Base-by-base conservation (phyloP, 2,888 invertebrate species). In the Cheiracanthium punctorium region DNA sequence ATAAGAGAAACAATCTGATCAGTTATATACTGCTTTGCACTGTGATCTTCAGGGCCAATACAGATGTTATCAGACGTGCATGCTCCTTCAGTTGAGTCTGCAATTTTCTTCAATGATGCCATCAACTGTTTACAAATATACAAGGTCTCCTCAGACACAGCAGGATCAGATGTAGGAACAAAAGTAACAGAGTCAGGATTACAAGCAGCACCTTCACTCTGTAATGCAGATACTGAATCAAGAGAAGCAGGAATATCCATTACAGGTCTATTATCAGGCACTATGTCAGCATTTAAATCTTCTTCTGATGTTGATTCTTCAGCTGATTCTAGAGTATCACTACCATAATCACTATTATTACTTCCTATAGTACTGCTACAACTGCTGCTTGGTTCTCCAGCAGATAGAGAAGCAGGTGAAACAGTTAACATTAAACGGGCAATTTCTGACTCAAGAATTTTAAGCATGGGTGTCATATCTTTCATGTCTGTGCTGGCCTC, bases 121-220 rank as follows among this genome's bases (percentile, higher is more conserved):
- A 97, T 96, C 79, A 97, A 92, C 90, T 96, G 95, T 90, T 95
- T 95, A 90, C 97, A 97, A n/a, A 96, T 96, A 89, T 96, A 95
- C 0, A 95, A 96, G 0, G 96, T 96, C 91, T 97, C 96, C 75
- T 95, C 94, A 88, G 94, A 94, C 0, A 92, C 89, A 43, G 71
- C 71, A 37, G 79, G 52, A 69, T 80, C 81, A 29, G 33, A 30
- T 32, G 43, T 12, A 29, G 72, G 33, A 29, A 43, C n/a, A 48
- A 69, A 70, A 24, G 72, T 28, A 12, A 37, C 58, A 33, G 24
- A 32, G 32, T 30, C 12, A n/a, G 41, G 24, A 20, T 37, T 71
- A 10, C 58, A 20, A 24, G 48, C 43, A 41, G 72, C 17, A 67
- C 43, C 33, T 28, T 72, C 69, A n/a, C 37, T 12, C 24, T 58